Base-by-base conservation (phyloP, 2,888 invertebrate species). In the Hypena proboscidalis region DNA sequence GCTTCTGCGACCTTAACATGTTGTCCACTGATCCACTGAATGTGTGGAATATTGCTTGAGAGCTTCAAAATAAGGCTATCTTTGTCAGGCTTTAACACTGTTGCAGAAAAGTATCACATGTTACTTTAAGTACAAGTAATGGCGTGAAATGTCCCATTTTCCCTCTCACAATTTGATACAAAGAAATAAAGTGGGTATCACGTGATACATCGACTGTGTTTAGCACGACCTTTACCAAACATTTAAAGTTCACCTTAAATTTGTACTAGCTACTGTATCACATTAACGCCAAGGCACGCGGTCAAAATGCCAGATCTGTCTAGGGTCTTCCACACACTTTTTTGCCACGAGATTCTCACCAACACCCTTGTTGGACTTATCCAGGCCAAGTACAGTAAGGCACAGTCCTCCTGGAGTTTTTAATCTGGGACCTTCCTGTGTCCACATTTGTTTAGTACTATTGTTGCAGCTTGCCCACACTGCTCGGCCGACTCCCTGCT, bases 381-480 rank as follows among this genome's bases (percentile, higher is more conserved):
- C 63, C 31, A 51, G 74, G 7, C 67, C 48, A 2, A 82, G 43
- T 47, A 83, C 59, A 2, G 87, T 85, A 29, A 90, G 62, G 59
- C 90, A 90, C 27, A 76, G 51, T 0, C 83, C 86, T 3, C 66
- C 68, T 6, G 69, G 65, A 1, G 82, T 81, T 64, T 82, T 86
- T 52, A 90, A 61, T 50, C 87, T 72, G 0, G 88, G 81, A 0
- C 89, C 89, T 34, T 82, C 77, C 48, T 91, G 95, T 34, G 83
- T 80, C 97, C 97, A 97, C 48, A 93, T 92, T 74, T 96, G 96
- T 62, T 94, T 92, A 0, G 83, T 83, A 22, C 90, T 91, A 21
- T 94, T 94, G 27, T 69, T 94, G 68, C 96, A 96, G 10, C 94
- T 93, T 83, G 95, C 93, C 76, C 96, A 94, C 43, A 95, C 90